Percentiles rank a stretch among this genome's conserved stretches.
These are phyloP conservation scores for Amazona finschi DNA, from an alignment of 2,797 vertebrate species.

Conservation along the genomic window DNA sequence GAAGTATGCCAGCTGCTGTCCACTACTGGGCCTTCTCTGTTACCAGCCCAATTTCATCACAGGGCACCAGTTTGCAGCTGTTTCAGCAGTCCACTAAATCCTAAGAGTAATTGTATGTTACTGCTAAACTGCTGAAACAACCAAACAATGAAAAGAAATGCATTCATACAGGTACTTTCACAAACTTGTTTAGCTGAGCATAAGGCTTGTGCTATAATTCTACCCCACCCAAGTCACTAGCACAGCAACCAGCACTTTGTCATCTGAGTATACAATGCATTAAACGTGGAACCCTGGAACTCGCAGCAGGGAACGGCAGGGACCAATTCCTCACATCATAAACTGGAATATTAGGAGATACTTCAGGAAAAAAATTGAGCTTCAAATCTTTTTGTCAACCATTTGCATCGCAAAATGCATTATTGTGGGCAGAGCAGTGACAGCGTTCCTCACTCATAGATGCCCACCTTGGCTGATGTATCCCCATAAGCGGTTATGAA, in stretches of 20 bases:
- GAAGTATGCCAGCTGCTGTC: neutral
- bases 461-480: neutral
- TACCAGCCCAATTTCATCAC: neutral
- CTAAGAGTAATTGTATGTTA: neutral
- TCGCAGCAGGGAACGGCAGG: rapidly evolving
- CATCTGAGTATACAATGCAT: neutral
- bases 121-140: neutral
- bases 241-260: neutral
- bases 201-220: neutral
- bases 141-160: neutral
- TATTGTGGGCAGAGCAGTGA: neutral
- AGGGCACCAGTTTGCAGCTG: neutral
- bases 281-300: neutral
- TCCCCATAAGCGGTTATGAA: rapidly evolving
- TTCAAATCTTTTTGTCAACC: neutral
- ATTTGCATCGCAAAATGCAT: neutral
- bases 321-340: neutral
- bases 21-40: neutral
- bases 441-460: neutral
- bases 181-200: neutral
- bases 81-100: neutral
- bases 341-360: neutral
- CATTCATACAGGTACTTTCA: neutral
- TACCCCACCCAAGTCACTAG: neutral
- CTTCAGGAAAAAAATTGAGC: neutral